These are phyloP conservation scores for Epirrita christyi DNA, from an alignment of 2,888 invertebrate species.

Conservation along the genomic window DNA sequence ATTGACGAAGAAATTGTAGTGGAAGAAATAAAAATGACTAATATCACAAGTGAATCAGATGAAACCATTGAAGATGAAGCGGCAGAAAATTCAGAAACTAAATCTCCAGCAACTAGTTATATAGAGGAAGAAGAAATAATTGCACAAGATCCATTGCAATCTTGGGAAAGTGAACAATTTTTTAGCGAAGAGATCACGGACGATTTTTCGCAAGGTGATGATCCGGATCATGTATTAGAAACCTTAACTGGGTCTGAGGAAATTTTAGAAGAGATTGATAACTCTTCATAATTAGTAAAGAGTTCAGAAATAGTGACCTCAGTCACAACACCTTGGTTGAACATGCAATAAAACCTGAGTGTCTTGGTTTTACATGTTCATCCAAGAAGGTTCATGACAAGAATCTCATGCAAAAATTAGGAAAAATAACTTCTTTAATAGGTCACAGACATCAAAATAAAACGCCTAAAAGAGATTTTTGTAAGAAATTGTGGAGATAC, in stretches of 20 bases:
- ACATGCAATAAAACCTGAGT: not conserved
- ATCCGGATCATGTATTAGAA: not conserved
- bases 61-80: conserved; percentile 5
- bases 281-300: not conserved
- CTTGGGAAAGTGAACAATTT: conserved; percentile 15
- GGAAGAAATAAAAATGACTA: conserved; percentile 3
- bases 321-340: too few relatives aligned
- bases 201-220: conserved; percentile 5
- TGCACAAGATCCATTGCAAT: not conserved
- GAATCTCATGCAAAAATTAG: conserved; percentile 12
- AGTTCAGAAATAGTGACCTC: not conserved
- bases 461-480: not conserved
- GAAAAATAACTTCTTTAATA: conserved; percentile 10
- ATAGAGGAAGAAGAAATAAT: not conserved
- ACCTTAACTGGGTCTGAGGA: conserved; percentile 1
- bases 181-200: conserved; percentile 3
- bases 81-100: not conserved
- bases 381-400: conserved; percentile 1
- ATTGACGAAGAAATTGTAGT: not conserved
- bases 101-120: not conserved
- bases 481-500: conserved; percentile 1
- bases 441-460: conserved; percentile 2
- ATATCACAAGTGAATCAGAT: conserved; percentile 11
- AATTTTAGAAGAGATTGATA: not conserved
- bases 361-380: too few relatives aligned